Evolutionary conservation across 2,113 vertebrate species (phyloP), one percentile per base, ranked within the genome.

Genomic region (Tretioscincus oriximinensis): DNA sequence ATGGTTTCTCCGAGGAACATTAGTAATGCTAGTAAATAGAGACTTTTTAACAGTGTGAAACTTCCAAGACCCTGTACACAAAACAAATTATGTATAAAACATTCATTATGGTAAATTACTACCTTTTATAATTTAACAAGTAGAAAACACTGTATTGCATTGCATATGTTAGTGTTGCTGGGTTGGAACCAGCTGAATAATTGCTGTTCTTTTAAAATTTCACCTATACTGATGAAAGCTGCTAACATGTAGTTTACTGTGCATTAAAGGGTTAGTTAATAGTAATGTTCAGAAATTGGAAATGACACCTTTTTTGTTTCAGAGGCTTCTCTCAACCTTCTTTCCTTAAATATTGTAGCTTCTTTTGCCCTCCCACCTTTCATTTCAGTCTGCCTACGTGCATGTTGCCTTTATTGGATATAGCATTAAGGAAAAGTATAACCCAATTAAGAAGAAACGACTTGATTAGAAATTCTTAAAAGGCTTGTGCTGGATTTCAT

Each of bases 11-110:
- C 79, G 91, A 94, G 94, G 86, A 92, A 91, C 88, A 84, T 87
- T 85, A 91, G 90, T 94, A 94, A 94, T 93, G 92, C 92, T 92
- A 87, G 92, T 95, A 95, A 96, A 95, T 93, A 94, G 93, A 92
- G 90, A 93, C 86, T 91, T 95, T 95, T 95, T 95, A 95, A 93
- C 93, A 95, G 89, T 91, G 86, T 94, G 94, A 94, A 82, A 92
- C 95, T 95, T 89, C 75, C n/a, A 92, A 95, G 91, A 93, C 90
- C 92, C 82, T 88, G 82, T 92, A 92, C 94, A 91, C 93, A 92
- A n/a, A 92, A 94, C 91, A 91, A 93, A 91, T 95, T 93, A 92
- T 91, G 86, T 90, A 92, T 94, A 92, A 96, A 95, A 92, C 91
- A 92, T 92, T 94, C 85, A 90, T 95, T 94, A 93, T 73, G 67